Percentiles rank a stretch among this genome's conserved stretches.
These are phyloP conservation scores for Tauraco hartlaubi DNA, from an alignment of 2,797 vertebrate species.

Conservation along the genomic window DNA sequence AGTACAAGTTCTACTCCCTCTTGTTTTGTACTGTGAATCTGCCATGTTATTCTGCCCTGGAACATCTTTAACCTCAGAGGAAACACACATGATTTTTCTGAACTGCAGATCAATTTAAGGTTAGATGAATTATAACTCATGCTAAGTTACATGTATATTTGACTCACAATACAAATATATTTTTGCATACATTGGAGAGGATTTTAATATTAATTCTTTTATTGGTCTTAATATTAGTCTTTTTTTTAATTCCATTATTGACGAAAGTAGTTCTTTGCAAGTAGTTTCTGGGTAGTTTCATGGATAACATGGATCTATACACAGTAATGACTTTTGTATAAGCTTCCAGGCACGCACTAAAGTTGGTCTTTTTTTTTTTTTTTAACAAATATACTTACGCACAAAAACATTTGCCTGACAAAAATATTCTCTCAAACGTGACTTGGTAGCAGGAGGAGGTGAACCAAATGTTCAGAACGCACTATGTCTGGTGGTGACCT, in stretches of 20 bases:
- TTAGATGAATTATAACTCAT: not conserved
- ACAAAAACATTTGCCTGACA: not conserved
- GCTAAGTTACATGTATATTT: not conserved
- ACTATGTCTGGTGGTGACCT: not conserved
- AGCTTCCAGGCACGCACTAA: not conserved
- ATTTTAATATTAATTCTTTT: not conserved
- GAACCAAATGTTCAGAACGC: not conserved
- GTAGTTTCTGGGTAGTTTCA: not conserved
- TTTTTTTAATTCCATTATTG: too few species aligned
- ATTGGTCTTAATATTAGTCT: not conserved
- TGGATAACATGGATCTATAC: not conserved
- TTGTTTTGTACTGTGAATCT: not conserved
- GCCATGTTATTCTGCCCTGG: not conserved
- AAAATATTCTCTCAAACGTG: not conserved
- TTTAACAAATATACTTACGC: too few species aligned
- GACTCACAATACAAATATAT: not conserved
- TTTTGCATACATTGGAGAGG: not conserved
- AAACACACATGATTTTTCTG: not conserved
- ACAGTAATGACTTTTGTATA: not conserved
- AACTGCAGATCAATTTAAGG: not conserved
- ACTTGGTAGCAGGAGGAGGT: not conserved
- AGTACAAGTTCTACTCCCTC: not conserved
- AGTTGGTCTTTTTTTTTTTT: not conserved
- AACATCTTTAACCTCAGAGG: not conserved
- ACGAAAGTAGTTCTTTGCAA: not conserved